Evolutionary conservation across 2,113 vertebrate genomes (phyloP).

Genomic region (Crotophaga sulcirostris): DNA sequence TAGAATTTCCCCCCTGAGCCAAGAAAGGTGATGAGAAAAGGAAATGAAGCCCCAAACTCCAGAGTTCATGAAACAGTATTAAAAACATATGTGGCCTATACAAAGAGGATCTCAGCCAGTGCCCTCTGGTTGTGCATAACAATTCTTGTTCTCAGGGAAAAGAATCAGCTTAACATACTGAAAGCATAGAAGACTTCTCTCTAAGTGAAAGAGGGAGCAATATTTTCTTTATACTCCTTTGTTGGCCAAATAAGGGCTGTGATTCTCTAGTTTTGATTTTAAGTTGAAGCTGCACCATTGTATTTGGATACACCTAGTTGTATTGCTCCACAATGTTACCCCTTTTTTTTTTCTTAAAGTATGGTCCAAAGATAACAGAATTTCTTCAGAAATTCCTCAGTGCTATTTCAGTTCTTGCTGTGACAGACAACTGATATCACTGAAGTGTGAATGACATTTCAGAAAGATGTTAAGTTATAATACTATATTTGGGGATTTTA

Average conservation of each 20-base stretch:
- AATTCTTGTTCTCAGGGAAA: background rate
- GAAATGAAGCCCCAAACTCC: constrained; percentile 45
- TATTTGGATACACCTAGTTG: background rate
- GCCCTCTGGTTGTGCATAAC: background rate
- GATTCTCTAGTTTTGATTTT: background rate
- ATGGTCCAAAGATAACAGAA: background rate
- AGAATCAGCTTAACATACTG: background rate
- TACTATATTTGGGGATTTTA: background rate
- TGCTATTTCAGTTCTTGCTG: background rate
- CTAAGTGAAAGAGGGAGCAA: background rate
- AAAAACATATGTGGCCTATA: background rate
- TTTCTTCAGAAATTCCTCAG: background rate
- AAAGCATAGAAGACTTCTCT: background rate
- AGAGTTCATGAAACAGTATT: constrained; percentile 34
- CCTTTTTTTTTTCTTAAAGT: background rate
- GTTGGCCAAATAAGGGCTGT: background rate
- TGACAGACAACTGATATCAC: background rate
- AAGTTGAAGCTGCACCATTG: background rate
- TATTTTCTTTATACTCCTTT: background rate
- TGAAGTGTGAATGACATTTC: background rate
- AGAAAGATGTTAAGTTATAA: background rate
- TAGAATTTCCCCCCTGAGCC: constrained; percentile 46
- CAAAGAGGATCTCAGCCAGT: background rate
- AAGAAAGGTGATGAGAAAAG: constrained; percentile 63
- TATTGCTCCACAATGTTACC: background rate